Base-by-base conservation (phyloP, 1,140 invertebrate species). In the Cyrtorhinus lividipennis region DNA sequence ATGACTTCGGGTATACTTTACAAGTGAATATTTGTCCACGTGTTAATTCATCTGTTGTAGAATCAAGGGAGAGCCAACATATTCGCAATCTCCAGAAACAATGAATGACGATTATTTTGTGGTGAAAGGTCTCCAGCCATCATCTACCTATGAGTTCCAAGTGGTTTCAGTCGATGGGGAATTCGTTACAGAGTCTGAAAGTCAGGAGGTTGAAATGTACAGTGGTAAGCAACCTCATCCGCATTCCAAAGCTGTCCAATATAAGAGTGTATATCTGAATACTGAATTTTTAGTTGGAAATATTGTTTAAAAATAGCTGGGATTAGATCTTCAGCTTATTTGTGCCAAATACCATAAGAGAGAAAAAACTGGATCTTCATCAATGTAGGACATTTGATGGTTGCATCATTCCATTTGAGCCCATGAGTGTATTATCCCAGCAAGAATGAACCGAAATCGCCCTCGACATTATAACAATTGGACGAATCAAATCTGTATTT, bases 131-230 rank as follows among this genome's bases (percentile, higher is more conserved):
- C 78, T 99, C 46, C 81, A 87, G 67, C 85, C 85, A 2, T 90
- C 88, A n/a, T 85, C 88, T 65, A 80, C 82, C 2, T 92, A 98
- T 72, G 88, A 96, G 68, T 85, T 99, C 70, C 81, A 85, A 63
- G 82, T 96, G 1, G 92, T 95, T 3, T 87, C 95, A 23, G 91
- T 95, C 48, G 95, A 97, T 74, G 93, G 93, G 1, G 78, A 85
- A 30, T 84, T 83, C 62, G 73, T 83, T 56, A 83, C 81, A 8
- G 81, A 84, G 68, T 92, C 90, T 69, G 79, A 81, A 56, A 66
- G 78, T 0, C 80, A 85, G 72, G 85, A 91, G 68, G 82, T 95
- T 27, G 87, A 90, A 68, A 90, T 88, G 18, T 86, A 83, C 56
- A 79, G 76, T 67, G 76, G 78, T 64, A 79, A 38, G 30, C 15